Conservation (phyloP, 2,113 vertebrate species). For the Eubucco bourcierii region DNA sequence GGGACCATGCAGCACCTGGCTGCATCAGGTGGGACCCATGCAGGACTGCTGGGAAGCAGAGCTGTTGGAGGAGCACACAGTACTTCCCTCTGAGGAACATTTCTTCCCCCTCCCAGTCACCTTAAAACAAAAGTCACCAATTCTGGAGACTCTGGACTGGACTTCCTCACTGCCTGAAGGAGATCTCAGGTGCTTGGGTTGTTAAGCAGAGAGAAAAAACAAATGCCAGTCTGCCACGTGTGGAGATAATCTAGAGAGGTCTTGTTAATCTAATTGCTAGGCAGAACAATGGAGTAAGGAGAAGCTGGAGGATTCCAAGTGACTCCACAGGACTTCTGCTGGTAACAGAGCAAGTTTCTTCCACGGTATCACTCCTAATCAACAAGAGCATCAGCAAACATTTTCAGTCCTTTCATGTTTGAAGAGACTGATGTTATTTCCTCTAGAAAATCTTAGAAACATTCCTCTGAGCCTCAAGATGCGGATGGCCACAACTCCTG, state of each 20-base stretch:
- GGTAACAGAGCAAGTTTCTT: background rate
- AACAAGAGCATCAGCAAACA: background rate
- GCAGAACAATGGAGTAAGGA: constrained; percentile 11
- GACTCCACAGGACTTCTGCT: background rate
- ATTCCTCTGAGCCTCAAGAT: background rate
- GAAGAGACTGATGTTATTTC: background rate
- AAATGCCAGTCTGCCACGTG: constrained; percentile 4
- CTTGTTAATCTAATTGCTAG: constrained; percentile 8
- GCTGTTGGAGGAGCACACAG: background rate
- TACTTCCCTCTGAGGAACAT: background rate
- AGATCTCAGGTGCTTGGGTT: background rate
- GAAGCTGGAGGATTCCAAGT: background rate
- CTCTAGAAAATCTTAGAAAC: background rate
- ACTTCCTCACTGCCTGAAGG: background rate
- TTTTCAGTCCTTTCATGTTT: background rate
- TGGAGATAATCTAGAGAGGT: background rate
- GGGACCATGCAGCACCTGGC: background rate
- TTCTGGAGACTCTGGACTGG: background rate
- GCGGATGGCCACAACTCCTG: accelerated
- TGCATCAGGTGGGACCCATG: accelerated
- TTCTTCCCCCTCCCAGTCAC: background rate
- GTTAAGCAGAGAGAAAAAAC: background rate
- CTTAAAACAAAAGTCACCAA: background rate
- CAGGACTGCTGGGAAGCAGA: background rate
- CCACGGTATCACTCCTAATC: background rate